A percentile compares a stretch with the other conserved stretches of the same genome.
Evolutionary conservation across 2,113 vertebrate genomes (phyloP).

Genomic region (Siniperca knerii): DNA sequence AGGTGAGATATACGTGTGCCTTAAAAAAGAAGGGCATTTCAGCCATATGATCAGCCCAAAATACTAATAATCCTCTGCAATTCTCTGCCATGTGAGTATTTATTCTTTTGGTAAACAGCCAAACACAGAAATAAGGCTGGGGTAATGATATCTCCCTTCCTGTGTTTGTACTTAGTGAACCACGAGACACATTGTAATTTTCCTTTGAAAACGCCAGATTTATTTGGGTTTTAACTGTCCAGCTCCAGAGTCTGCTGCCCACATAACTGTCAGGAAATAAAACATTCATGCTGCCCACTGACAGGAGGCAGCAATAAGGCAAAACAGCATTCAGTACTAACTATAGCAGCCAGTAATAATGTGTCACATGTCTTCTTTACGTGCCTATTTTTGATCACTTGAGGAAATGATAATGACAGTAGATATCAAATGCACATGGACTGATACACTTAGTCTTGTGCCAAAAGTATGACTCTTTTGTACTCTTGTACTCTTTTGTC

Average conservation of each 20-base stretch:
- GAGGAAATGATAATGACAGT: constrained; percentile 14
- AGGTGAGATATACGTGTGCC: neutral
- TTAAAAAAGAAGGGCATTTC: neutral
- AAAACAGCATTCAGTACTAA: constrained; percentile 8
- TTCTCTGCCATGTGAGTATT: constrained; percentile 6
- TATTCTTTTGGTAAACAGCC: constrained; percentile 24
- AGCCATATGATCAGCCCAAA: neutral
- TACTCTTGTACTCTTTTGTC: neutral
- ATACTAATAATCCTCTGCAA: constrained; percentile 10
- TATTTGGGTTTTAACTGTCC: constrained; percentile 45
- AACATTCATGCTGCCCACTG: constrained; percentile 37
- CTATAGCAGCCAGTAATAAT: constrained; percentile 28
- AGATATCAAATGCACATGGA: neutral
- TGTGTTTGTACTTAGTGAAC: constrained; percentile 40
- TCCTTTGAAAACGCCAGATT: constrained; percentile 41
- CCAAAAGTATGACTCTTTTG: neutral
- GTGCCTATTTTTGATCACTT: neutral
- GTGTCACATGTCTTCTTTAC: constrained; percentile 20
- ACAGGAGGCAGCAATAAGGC: constrained; percentile 8
- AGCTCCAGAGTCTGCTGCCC: constrained; percentile 38
- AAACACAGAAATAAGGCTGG: constrained; percentile 14
- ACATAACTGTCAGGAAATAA: constrained; percentile 58
- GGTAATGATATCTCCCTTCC: constrained; percentile 40
- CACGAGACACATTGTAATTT: constrained; percentile 49
- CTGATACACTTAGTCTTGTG: neutral